phyloP scores from a whole-genome alignment of 2,797 vertebrate species.

The Oryzias sinensis region DNA sequence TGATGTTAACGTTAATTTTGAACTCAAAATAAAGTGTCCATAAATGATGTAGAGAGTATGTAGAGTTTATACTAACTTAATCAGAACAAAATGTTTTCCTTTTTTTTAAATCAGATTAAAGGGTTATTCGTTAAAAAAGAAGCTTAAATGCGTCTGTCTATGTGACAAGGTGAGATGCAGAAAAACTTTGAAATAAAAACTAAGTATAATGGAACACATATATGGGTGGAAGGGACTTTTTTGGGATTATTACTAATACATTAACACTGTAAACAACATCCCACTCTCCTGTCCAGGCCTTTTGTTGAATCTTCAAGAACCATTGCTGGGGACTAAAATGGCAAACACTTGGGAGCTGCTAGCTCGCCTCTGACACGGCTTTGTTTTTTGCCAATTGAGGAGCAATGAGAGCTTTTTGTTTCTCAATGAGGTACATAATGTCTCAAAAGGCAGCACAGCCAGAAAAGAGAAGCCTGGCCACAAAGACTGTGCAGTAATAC shows the following conservation, averaged over 20 bases:
- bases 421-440: conserved; percentile 70
- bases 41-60: no score
- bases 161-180: no score
- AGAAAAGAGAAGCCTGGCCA: conserved; percentile 71
- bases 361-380: conserved; percentile 77
- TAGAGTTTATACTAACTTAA: no score
- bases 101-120: no score
- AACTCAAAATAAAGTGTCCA: no score
- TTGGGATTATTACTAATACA: conserved; percentile 66
- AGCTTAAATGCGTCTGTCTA: no score
- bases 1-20: no score
- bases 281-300: conserved; percentile 60
- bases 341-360: conserved; percentile 77
- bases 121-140: no score
- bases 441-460: conserved; percentile 72
- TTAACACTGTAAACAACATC: conserved; percentile 73
- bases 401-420: conserved; percentile 76
- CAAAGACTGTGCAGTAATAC: conserved; percentile 68
- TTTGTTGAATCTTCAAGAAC: conserved; percentile 68
- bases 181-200: conserved; percentile 4
- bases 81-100: no score
- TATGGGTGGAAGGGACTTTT: conserved; percentile 52
- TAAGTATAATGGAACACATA: conserved; percentile 38
- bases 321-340: conserved; percentile 75
- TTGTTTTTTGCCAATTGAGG: conserved; percentile 75